phyloP scores from a whole-genome alignment of 2,797 vertebrate genomes.

The Rhynchonycteris naso region DNA sequence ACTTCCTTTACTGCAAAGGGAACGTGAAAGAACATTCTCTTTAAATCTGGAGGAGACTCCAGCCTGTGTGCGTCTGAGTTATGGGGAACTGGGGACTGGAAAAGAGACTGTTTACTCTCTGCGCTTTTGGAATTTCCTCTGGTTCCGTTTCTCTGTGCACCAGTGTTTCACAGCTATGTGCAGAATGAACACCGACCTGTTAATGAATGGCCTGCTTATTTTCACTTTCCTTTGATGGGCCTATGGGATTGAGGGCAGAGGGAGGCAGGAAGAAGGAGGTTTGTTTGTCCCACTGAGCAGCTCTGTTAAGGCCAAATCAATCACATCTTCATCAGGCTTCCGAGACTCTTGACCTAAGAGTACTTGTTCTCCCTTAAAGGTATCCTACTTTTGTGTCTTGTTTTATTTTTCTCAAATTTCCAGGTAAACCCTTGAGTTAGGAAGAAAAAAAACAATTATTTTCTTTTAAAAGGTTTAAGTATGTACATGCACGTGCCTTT shows the following conservation, averaged over 20 bases:
- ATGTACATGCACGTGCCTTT: background rate
- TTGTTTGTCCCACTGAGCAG: constrained; percentile 6
- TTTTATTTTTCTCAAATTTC: constrained; percentile 19
- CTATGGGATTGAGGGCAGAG: constrained; percentile 26
- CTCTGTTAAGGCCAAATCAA: constrained; percentile 29
- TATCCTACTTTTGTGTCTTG: background rate
- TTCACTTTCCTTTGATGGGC: constrained; percentile 55
- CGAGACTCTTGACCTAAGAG: background rate
- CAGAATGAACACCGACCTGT: constrained; percentile 44
- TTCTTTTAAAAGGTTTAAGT: constrained; percentile 7
- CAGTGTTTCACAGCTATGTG: constrained; percentile 56
- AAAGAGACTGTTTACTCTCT: constrained; percentile 56
- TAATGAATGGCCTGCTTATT: constrained; percentile 73
- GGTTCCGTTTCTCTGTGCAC: constrained; percentile 32
- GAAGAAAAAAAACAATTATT: background rate
- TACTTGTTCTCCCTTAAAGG: background rate
- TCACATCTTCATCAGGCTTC: background rate
- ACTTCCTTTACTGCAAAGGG: constrained; percentile 28
- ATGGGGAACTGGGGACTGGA: background rate
- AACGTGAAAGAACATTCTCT: constrained; percentile 56
- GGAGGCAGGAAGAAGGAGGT: constrained; percentile 46
- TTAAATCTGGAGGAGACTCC: constrained; percentile 21
- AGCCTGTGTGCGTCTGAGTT: constrained; percentile 61
- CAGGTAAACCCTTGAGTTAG: constrained; percentile 36
- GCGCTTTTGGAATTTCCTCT: constrained; percentile 68